A percentile compares a stretch with the other conserved stretches of the same genome.
Evolutionary conservation across 2,113 vertebrate species (phyloP).

Genomic region (Eurystomus gularis): DNA sequence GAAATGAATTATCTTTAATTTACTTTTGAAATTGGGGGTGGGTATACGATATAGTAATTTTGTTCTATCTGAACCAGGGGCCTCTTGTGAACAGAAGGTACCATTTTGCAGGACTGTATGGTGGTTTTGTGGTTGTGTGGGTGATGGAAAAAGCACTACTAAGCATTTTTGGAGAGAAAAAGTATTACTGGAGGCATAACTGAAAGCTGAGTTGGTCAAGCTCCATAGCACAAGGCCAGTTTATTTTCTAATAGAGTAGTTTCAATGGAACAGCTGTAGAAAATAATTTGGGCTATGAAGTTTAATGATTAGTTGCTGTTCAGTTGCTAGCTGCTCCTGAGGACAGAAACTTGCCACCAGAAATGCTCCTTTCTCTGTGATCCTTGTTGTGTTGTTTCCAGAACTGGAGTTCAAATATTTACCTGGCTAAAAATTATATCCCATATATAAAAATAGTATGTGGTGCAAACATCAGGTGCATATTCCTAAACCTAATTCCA

Average conservation of each 20-base stretch:
- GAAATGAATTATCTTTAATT: slow-evolving; percentile 16
- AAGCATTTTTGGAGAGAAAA: slow-evolving; percentile 15
- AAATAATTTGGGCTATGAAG: slow-evolving; percentile 1
- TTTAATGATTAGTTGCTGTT: slow-evolving; percentile 44
- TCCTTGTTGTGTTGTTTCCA: neutral
- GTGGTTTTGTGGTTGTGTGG: slow-evolving; percentile 45
- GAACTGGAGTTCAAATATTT: neutral
- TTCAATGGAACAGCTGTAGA: neutral
- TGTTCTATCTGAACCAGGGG: neutral
- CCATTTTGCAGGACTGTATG: neutral
- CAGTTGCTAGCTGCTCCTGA: neutral
- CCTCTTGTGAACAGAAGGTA: slow-evolving; percentile 9
- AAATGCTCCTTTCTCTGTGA: neutral
- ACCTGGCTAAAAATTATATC: neutral
- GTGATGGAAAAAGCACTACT: neutral
- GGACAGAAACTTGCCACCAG: neutral
- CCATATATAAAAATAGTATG: neutral
- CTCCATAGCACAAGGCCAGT: neutral
- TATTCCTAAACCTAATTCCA: neutral
- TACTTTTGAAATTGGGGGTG: neutral
- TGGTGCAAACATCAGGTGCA: neutral
- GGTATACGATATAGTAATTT: neutral
- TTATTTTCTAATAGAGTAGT: slow-evolving; percentile 1
- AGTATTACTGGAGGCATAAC: neutral
- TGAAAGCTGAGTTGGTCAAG: slow-evolving; percentile 23